Base-by-base conservation (phyloP, 2,113 vertebrate species). In the Alosa alosa region DNA sequence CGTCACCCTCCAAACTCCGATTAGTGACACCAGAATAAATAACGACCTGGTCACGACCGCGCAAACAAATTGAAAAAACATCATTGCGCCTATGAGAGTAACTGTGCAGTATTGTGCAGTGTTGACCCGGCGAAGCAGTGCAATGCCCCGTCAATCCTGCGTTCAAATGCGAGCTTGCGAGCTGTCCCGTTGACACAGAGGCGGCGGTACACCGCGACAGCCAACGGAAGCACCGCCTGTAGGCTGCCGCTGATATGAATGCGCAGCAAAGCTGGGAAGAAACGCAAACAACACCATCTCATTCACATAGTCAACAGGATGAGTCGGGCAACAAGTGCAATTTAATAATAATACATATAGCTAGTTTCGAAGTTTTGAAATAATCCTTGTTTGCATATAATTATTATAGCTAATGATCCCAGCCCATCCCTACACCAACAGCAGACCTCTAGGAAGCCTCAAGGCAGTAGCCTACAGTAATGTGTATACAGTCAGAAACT, bases 1-100 rank as follows among this genome's bases (percentile, higher is more conserved):
- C 0, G 94, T 93, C 88, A 99, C 97, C 89, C 97, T 95, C 95
- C 95, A 97, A 49, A 99, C 96, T 2, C 95, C 96, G 39, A 94
- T 89, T 89, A 99, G 92, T 0, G 97, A 94, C 47, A 98, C 95
- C 44, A 97, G 72, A 45, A 97, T 87, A 64, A 99, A 99, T 0
- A 98, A 89, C 20, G 94, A 92, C 55, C 98, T 95, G 0, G 97
- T 96, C 36, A 94, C 90, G 81, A 98, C 72, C 8, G 97, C 97
- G 31, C 94, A 95, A 13, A 95, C 82, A 84, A 97, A 95, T 89
- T 96, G 95, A 44, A 95, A 85, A 3, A 95, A 88, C 84, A 83
- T 90, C 96, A 97, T 97, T 6, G 11, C 25, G 60, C n/a, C 60
- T 25, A 25, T 36, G 0, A 64, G 6, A 64, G 57, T 64, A 64